phyloP scores from a whole-genome alignment of 92 coral and sea anemone genomes.

The Zoanthus sociatus region DNA sequence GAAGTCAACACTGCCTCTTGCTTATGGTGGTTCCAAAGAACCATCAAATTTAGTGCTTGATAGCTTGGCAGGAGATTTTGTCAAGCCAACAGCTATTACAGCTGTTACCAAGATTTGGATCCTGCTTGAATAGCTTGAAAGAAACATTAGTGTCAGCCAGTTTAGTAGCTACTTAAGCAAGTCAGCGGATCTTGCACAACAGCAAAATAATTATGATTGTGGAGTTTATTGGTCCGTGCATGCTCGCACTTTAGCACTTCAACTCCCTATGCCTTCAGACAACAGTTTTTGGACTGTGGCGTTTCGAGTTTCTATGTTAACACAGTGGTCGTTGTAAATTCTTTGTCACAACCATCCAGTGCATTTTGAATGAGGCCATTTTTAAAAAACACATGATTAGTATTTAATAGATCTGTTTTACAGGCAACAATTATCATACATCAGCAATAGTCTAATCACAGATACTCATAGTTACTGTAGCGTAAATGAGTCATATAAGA shows the following conservation, averaged over 20 bases:
- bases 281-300: no score
- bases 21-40: conserved; percentile 41
- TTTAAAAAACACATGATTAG: not conserved
- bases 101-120: conserved; percentile 43
- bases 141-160: no score
- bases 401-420: conserved; percentile 21
- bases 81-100: conserved; percentile 57
- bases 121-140: conserved; percentile 20
- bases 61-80: conserved; percentile 35
- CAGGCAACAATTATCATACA: conserved; percentile 21
- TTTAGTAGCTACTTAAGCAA: not conserved
- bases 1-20: conserved; percentile 53
- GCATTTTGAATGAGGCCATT: not conserved
- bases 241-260: no score
- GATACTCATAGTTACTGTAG: conserved; percentile 7
- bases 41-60: conserved; percentile 47
- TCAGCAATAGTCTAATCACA: conserved; percentile 19
- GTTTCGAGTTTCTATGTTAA: no score
- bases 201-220: no score
- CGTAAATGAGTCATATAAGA: conserved; percentile 27
- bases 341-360: no score
- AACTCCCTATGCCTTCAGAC: no score
- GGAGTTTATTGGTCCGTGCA: no score
- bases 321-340: no score
- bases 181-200: no score